A percentile compares a stretch with the other conserved stretches of the same genome.
These are phyloP conservation scores for Drosophila dives DNA, from an alignment of 2,888 invertebrate species.

Conservation along the genomic window DNA sequence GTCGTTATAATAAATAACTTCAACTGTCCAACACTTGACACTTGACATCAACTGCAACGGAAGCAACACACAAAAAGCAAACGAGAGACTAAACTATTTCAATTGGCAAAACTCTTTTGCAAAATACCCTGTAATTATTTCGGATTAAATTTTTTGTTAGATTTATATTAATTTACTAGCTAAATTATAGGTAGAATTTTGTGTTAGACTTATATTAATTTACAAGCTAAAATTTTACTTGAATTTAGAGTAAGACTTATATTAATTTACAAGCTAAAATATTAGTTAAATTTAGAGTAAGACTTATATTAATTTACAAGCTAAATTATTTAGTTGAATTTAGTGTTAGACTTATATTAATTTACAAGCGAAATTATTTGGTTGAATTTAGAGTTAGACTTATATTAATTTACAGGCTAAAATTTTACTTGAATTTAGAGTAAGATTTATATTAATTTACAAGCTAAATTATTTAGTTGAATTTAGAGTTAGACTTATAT, in stretches of 20 bases:
- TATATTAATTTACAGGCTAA: neutral
- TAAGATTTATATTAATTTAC: neutral
- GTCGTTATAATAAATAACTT: conserved; percentile 83
- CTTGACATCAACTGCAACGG: conserved; percentile 82
- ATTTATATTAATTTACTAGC: neutral
- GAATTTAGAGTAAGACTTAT: neutral
- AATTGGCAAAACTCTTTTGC: conserved; percentile 4
- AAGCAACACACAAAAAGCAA: conserved; percentile 56
- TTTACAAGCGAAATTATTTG: neutral
- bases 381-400: neutral
- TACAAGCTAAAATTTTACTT: neutral
- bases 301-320: neutral
- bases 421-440: neutral
- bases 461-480: neutral
- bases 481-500: neutral
- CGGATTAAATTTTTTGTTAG: neutral
- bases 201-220: neutral
- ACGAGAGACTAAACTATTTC: conserved; percentile 23
- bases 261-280: neutral
- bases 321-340: neutral
- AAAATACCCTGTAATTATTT: conserved; percentile 38
- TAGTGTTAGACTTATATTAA: too few relatives aligned
- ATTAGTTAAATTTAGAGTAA: neutral
- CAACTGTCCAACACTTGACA: conserved; percentile 83
- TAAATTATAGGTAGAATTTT: neutral